Conservation (phyloP, 1,140 invertebrate genomes). For the Muscidifurax raptorellus region DNA sequence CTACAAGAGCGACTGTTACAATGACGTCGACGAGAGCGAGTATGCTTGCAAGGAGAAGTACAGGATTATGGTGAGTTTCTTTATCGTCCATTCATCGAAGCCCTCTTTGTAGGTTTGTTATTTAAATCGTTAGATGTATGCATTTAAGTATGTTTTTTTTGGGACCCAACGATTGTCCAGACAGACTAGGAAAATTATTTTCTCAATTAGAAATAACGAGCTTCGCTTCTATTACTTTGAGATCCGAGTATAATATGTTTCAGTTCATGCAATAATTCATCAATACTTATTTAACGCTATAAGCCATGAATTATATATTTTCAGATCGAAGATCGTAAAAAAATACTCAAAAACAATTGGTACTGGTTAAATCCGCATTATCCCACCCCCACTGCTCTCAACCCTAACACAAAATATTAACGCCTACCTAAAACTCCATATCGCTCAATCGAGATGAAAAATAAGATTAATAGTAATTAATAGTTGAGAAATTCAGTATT, state of each 20-base stretch:
- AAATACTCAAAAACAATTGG: background rate
- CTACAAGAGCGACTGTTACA: constrained; percentile 88
- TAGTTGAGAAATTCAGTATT: background rate
- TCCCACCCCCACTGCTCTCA: background rate
- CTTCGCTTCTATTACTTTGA: no score
- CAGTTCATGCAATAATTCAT: no score
- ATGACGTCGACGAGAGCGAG: constrained; percentile 87
- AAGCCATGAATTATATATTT: no score
- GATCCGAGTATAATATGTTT: no score
- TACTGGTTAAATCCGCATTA: background rate
- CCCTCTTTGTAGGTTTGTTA: no score
- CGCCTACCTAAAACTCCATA: constrained; percentile 39
- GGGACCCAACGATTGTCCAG: background rate
- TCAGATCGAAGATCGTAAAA: no score
- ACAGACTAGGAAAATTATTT: no score
- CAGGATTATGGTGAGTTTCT: constrained; percentile 83
- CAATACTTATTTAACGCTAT: no score
- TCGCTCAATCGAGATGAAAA: constrained; percentile 13
- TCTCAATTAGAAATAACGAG: no score
- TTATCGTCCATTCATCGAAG: background rate
- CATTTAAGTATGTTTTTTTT: no score
- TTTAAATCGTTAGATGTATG: no score
- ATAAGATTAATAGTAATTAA: background rate
- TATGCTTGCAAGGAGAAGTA: constrained; percentile 90
- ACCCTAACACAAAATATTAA: constrained; percentile 34